phyloP scores from a whole-genome alignment of 2,888 invertebrate species.

The Epistrophella euchroma region DNA sequence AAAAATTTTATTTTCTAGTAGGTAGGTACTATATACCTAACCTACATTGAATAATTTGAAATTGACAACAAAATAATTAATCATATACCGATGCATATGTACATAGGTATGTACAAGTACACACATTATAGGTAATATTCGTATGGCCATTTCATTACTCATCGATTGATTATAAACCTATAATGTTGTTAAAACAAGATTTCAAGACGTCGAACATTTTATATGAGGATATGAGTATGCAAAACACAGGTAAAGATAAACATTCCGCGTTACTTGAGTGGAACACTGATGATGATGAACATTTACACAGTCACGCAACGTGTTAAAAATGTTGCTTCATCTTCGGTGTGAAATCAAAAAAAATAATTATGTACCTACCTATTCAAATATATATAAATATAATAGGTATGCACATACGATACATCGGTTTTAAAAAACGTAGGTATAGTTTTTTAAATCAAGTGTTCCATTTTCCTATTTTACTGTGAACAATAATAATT shows the following conservation, averaged over 20 bases:
- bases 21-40: too few species aligned
- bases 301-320: background rate
- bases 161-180: background rate
- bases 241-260: background rate
- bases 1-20: background rate
- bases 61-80: background rate
- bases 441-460: too few species aligned
- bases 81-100: background rate
- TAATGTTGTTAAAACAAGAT: background rate
- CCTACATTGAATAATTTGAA: background rate
- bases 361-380: too few species aligned
- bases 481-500: too few species aligned
- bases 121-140: too few species aligned
- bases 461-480: too few species aligned
- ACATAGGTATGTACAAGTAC: background rate
- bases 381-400: too few species aligned
- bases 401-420: too few species aligned
- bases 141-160: background rate
- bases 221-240: too few species aligned
- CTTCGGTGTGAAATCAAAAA: too few species aligned
- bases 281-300: background rate
- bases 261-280: background rate
- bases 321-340: too few species aligned
- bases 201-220: background rate
- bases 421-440: too few species aligned